These are phyloP conservation scores for Ernsta delagoae DNA, from an alignment of 2,888 invertebrate genomes.

Conservation along the genomic window DNA sequence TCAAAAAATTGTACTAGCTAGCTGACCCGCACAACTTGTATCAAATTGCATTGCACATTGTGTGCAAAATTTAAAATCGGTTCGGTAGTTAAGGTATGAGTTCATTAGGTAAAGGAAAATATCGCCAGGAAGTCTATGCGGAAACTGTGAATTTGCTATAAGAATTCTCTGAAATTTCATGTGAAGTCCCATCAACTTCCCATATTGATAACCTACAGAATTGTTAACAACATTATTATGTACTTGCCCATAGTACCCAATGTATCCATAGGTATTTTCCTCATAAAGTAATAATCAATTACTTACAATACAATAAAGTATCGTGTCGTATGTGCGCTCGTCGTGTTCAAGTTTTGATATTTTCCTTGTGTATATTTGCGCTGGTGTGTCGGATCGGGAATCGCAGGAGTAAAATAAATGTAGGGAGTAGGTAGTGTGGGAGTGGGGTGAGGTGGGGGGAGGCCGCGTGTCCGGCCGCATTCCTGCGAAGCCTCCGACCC, in stretches of 20 bases:
- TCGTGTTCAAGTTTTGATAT: neutral
- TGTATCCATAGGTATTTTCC: no score
- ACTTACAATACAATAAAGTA: neutral
- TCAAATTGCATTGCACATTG: no score
- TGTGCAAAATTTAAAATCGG: no score
- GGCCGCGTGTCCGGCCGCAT: slow-evolving; percentile 69
- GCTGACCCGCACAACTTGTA: no score
- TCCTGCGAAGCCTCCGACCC: slow-evolving; percentile 76
- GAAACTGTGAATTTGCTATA: neutral
- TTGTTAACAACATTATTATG: no score
- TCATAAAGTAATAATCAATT: neutral
- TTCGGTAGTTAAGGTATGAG: no score
- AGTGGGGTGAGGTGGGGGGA: slow-evolving; percentile 39
- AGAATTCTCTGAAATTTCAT: neutral
- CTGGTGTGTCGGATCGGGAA: slow-evolving; percentile 39
- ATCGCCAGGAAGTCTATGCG: neutral
- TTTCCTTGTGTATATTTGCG: slow-evolving; percentile 18
- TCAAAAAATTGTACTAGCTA: no score
- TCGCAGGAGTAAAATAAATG: slow-evolving; percentile 49
- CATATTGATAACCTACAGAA: neutral
- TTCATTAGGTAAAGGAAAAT: neutral
- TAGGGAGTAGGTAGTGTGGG: slow-evolving; percentile 41
- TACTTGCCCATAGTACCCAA: no score
- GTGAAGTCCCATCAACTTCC: neutral
- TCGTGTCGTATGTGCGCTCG: neutral